Evolutionary conservation across 1,140 invertebrate species (phyloP).

Genomic region (Apis cerana): DNA sequence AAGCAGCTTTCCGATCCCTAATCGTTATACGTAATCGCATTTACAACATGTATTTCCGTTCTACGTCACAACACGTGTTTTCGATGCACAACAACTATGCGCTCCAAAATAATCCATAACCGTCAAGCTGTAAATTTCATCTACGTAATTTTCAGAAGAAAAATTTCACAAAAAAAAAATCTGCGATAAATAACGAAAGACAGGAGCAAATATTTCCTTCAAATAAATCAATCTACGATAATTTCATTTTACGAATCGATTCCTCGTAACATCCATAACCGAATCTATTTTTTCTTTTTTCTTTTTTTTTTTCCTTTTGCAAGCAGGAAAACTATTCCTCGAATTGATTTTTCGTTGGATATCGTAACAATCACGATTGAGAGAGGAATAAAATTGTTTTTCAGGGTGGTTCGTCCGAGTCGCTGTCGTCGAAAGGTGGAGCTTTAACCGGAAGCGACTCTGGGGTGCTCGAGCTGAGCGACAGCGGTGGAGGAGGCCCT

Average conservation of each 20-base stretch:
- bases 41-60: not conserved
- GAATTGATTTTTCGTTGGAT: too few relatives aligned
- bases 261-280: too few relatives aligned
- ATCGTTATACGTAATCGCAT: not conserved
- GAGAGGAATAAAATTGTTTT: conserved; percentile 56
- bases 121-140: not conserved
- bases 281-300: too few relatives aligned
- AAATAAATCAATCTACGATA: too few relatives aligned
- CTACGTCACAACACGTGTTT: not conserved
- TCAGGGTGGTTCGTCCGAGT: conserved; percentile 88
- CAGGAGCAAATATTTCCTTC: too few relatives aligned
- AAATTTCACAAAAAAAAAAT: not conserved
- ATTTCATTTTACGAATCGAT: too few relatives aligned
- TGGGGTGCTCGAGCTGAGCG: conserved; percentile 81
- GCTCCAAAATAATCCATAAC: not conserved
- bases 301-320: too few relatives aligned
- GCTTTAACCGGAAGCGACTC: conserved; percentile 82
- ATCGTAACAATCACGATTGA: not conserved
- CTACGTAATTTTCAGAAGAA: too few relatives aligned
- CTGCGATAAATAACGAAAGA: too few relatives aligned
- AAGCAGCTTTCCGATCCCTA: not conserved
- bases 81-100: conserved; percentile 2
- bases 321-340: too few relatives aligned
- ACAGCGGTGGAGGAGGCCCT: conserved; percentile 71
- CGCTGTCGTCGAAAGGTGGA: conserved; percentile 83